Evolutionary conservation across 2,797 vertebrate species (phyloP).

Genomic region (Halcyon leucocephala): DNA sequence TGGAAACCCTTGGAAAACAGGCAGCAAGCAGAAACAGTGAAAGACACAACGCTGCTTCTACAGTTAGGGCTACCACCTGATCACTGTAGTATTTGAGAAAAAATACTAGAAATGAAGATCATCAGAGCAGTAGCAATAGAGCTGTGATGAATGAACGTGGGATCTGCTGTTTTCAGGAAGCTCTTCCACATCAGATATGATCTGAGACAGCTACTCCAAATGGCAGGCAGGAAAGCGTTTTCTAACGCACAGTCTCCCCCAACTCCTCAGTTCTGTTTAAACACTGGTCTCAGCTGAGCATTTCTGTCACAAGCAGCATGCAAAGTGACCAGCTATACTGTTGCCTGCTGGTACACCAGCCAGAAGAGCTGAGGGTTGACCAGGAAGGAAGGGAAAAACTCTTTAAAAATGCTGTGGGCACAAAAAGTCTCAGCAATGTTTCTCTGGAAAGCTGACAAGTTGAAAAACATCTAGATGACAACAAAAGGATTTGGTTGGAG

Average conservation of each 20-base stretch:
- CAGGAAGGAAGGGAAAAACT: not conserved
- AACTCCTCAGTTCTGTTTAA: not conserved
- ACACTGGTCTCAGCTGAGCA: not conserved
- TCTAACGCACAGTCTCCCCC: not conserved
- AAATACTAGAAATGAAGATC: not conserved
- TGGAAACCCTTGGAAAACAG: not conserved
- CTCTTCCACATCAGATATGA: not conserved
- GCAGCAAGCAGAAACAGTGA: not conserved
- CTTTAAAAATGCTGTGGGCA: not conserved
- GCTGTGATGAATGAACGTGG: not conserved
- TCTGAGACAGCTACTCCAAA: not conserved
- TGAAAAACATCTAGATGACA: constrained; percentile 25
- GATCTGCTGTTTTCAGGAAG: not conserved
- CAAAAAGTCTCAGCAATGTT: not conserved
- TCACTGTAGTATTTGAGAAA: not conserved
- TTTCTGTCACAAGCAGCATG: not conserved
- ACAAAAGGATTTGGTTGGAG: constrained; percentile 17
- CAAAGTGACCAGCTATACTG: not conserved
- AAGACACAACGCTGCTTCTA: not conserved
- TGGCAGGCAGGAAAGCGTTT: not conserved
- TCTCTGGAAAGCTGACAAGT: constrained; percentile 10
- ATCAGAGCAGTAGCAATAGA: not conserved
- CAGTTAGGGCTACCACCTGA: not conserved
- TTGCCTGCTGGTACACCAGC: not conserved
- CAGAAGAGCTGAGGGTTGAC: not conserved